Conservation (phyloP, 2,888 invertebrate species). For the Meta bourneti region DNA sequence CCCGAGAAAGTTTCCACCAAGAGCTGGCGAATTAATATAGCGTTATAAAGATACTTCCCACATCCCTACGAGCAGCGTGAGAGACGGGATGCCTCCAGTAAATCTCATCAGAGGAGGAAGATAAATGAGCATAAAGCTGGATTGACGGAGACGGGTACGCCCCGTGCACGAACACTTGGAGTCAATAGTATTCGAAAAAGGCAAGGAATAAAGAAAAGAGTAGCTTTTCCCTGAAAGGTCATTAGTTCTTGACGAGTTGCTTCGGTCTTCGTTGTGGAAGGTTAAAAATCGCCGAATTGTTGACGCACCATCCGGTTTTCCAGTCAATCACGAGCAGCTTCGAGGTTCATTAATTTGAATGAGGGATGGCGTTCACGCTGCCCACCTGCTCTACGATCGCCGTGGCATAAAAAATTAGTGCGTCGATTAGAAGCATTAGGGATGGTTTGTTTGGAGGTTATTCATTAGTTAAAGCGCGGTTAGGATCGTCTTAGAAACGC, state of each 20-base stretch:
- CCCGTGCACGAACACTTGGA: constrained; percentile 26
- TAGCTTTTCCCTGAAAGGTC: constrained; percentile 18
- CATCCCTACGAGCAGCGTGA: constrained; percentile 18
- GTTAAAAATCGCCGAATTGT: constrained; percentile 2
- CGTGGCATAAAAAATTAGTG: background rate
- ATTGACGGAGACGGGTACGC: constrained; percentile 22
- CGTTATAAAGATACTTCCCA: constrained; percentile 46
- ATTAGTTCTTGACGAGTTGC: constrained; percentile 46
- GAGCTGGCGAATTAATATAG: constrained; percentile 48
- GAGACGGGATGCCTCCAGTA: constrained; percentile 1
- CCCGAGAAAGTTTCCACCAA: background rate
- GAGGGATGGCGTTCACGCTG: constrained; percentile 8
- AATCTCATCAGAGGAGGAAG: constrained; percentile 20
- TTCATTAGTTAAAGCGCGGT: background rate
- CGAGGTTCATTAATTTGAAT: constrained; percentile 15
- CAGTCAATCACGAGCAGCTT: constrained; percentile 14
- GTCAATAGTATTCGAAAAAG: constrained; percentile 25
- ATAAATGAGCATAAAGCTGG: constrained; percentile 25
- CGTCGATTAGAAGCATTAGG: constrained; percentile 1
- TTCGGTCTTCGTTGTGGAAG: background rate
- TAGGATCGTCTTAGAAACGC: background rate
- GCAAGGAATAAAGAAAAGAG: background rate
- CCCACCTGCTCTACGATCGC: background rate
- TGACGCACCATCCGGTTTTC: constrained; percentile 28
- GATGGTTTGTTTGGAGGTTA: background rate